Evolutionary conservation across 1,140 invertebrate genomes (phyloP).

Genomic region (Matsumurasca onukii): DNA sequence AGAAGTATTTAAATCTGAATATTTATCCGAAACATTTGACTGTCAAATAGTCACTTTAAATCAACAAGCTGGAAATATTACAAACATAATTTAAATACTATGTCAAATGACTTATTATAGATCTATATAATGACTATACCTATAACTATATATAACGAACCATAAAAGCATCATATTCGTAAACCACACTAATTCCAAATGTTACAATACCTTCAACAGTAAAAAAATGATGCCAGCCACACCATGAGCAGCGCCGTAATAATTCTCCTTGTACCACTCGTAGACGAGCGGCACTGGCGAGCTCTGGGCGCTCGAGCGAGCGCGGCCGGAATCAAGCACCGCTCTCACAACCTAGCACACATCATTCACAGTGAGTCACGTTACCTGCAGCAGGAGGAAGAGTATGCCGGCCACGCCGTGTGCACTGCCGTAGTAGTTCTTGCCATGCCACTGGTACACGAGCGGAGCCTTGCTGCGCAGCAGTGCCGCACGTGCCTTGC

Average conservation of each 20-base stretch:
- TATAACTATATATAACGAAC: too few relatives aligned
- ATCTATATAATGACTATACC: too few relatives aligned
- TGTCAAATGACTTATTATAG: too few relatives aligned
- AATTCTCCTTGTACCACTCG: conserved; percentile 83
- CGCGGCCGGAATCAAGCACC: conserved; percentile 67
- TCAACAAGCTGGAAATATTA: too few relatives aligned
- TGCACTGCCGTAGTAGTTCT: conserved; percentile 82
- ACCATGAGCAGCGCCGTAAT: conserved; percentile 90
- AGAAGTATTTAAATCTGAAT: too few relatives aligned
- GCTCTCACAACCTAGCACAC: conserved; percentile 57
- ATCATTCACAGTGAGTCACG: background rate
- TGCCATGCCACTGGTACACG: conserved; percentile 87
- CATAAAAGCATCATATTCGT: too few relatives aligned
- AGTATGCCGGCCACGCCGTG: conserved; percentile 87
- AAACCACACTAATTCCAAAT: too few relatives aligned
- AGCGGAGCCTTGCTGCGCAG: conserved; percentile 60
- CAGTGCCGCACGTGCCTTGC: conserved; percentile 53
- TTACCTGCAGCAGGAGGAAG: conserved; percentile 75
- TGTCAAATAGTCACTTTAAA: too few relatives aligned
- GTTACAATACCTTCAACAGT: conserved; percentile 72
- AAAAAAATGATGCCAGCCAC: conserved; percentile 81
- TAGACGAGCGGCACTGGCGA: conserved; percentile 70
- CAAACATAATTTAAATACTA: too few relatives aligned
- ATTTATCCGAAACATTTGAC: too few relatives aligned
- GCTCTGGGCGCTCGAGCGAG: conserved; percentile 48